A percentile compares a stretch with the other conserved stretches of the same genome.
These are phyloP conservation scores for Cydia fagiglandana DNA, from an alignment of 1,140 invertebrate genomes.

Conservation along the genomic window DNA sequence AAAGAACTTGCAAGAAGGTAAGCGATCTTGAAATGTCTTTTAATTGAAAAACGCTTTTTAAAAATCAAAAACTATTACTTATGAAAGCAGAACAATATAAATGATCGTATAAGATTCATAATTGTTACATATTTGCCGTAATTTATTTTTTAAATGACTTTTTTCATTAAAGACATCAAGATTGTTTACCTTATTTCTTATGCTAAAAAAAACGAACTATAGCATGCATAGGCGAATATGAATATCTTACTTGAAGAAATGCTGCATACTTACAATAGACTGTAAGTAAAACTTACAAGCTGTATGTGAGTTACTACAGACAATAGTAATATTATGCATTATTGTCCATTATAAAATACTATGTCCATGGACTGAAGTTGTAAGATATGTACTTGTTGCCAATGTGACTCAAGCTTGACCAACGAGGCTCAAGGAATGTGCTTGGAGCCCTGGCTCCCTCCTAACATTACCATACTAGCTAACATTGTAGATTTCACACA, in stretches of 20 bases:
- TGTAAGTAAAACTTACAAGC: not conserved
- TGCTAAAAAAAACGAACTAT: too few relatives aligned
- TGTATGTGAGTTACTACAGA: not conserved
- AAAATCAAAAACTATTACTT: too few relatives aligned
- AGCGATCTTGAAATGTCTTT: too few relatives aligned
- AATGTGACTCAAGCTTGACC: constrained; percentile 13
- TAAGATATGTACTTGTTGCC: constrained; percentile 19
- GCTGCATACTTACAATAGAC: not conserved
- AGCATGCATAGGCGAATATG: not conserved
- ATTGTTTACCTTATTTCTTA: too few relatives aligned
- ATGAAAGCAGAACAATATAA: too few relatives aligned
- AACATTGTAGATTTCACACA: constrained; percentile 66
- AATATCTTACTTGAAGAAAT: not conserved
- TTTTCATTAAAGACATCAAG: too few relatives aligned
- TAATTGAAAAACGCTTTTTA: too few relatives aligned
- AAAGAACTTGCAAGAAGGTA: too few relatives aligned
- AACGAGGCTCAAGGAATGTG: constrained; percentile 15
- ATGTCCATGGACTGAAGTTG: constrained; percentile 7
- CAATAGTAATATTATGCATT: constrained; percentile 15
- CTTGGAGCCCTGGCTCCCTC: not conserved
- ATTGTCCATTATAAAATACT: constrained; percentile 28
- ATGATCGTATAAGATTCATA: too few relatives aligned
- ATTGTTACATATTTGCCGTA: too few relatives aligned
- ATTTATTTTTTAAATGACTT: too few relatives aligned
- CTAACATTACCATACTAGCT: constrained; percentile 48